A percentile compares a stretch with the other conserved stretches of the same genome.
Conservation (phyloP, 2,113 vertebrate genomes). For the Phoenicopterus ruber region DNA sequence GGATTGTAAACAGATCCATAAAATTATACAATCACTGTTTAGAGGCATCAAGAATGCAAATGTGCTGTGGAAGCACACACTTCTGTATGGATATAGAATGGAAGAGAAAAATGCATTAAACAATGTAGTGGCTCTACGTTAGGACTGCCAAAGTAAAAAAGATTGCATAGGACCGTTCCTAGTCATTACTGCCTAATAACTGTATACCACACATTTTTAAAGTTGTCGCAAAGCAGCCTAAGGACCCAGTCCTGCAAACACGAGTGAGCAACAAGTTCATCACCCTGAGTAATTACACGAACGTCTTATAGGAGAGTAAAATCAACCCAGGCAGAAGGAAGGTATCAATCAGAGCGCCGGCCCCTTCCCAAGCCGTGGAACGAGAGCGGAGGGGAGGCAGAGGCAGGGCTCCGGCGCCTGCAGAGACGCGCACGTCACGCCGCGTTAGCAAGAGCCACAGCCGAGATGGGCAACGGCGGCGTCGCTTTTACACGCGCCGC, state of each 20-base stretch:
- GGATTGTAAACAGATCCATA: conserved; percentile 31
- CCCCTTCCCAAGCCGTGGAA: neutral
- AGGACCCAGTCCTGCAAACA: neutral
- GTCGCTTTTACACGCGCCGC: neutral
- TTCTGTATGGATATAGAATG: neutral
- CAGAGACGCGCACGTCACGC: neutral
- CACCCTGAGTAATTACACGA: neutral
- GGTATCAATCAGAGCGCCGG: neutral
- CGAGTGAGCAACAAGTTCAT: neutral
- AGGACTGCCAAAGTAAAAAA: neutral
- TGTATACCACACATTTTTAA: neutral
- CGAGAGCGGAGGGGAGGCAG: neutral
- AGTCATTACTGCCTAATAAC: neutral
- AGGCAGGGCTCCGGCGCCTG: neutral
- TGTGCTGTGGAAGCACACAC: neutral
- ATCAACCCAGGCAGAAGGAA: neutral
- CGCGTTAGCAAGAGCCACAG: neutral
- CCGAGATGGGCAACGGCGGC: neutral
- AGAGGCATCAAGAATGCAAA: conserved; percentile 25
- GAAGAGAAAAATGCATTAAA: neutral
- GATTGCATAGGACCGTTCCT: neutral
- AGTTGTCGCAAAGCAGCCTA: neutral
- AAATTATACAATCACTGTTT: conserved; percentile 9
- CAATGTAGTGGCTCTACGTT: neutral
- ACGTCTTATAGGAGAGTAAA: neutral